phyloP scores from a whole-genome alignment of 92 coral and sea anemone genomes.

The Zoanthus sansibaricus region DNA sequence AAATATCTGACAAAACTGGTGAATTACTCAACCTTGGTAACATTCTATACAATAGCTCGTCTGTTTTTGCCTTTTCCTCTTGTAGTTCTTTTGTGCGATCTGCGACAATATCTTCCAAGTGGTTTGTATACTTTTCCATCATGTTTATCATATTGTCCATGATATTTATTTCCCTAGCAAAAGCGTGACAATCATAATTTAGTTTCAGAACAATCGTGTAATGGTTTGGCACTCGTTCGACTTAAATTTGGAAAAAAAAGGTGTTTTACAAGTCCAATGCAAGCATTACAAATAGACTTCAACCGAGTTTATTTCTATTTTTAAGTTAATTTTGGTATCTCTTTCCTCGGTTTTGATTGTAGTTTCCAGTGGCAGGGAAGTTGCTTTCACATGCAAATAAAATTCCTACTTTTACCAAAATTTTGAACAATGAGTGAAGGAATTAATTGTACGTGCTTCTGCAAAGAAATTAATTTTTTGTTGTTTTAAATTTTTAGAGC shows the following conservation, averaged over 20 bases:
- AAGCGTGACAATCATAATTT: not conserved
- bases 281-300: no score
- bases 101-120: constrained; percentile 84
- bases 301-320: no score
- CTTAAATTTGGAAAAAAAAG: not conserved
- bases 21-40: constrained; percentile 65
- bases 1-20: not conserved
- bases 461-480: no score
- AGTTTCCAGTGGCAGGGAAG: no score
- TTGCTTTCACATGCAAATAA: no score
- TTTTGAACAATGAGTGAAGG: no score
- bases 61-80: constrained; percentile 84
- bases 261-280: no score
- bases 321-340: no score
- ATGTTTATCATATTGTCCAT: constrained; percentile 87
- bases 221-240: not conserved
- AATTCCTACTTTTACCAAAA: no score
- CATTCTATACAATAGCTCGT: constrained; percentile 83
- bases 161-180: constrained; percentile 77
- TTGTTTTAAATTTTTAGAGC: no score
- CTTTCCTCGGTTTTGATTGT: no score
- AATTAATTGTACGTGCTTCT: no score
- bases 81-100: constrained; percentile 82
- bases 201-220: not conserved
- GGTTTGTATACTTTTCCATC: constrained; percentile 90